Conservation (phyloP, 2,113 vertebrate genomes). For the Nerophis lumbriciformis region DNA sequence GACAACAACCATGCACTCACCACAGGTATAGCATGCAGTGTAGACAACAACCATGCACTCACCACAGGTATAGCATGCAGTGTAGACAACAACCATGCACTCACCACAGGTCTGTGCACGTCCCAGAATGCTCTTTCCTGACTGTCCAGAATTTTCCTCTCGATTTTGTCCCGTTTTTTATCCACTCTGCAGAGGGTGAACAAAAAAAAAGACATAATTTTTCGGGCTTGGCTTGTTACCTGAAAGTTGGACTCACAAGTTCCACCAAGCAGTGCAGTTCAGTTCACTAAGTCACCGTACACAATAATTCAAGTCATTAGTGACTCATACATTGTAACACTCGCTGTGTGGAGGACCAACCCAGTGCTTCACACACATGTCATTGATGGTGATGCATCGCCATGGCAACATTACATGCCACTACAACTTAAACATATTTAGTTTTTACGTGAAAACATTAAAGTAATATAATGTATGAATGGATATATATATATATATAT, state of each 20-base stretch:
- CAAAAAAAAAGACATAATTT: background rate
- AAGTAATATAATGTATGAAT: too few relatives aligned
- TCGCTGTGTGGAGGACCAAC: background rate
- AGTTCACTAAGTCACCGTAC: background rate
- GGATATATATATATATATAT: too few relatives aligned
- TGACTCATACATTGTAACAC: background rate
- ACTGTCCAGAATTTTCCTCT: slow-evolving; percentile 96
- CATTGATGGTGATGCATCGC: too few relatives aligned
- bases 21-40: too few relatives aligned
- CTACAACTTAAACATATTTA: too few relatives aligned
- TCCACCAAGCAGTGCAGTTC: background rate
- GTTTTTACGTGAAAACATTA: too few relatives aligned
- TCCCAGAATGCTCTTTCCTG: slow-evolving; percentile 98
- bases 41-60: too few relatives aligned
- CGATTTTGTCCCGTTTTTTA: slow-evolving; percentile 97
- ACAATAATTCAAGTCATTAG: background rate
- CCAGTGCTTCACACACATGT: background rate
- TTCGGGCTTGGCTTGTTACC: background rate
- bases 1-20: too few relatives aligned
- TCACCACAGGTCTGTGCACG: slow-evolving; percentile 95
- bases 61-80: too few relatives aligned
- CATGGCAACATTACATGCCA: too few relatives aligned
- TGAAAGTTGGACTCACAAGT: background rate
- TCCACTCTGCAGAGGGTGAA: slow-evolving; percentile 78
- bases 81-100: slow-evolving; percentile 31